Percentiles rank a stretch among this genome's conserved stretches.
These are phyloP conservation scores for Erithacus rubecula DNA, from an alignment of 2,797 vertebrate genomes.

Conservation along the genomic window DNA sequence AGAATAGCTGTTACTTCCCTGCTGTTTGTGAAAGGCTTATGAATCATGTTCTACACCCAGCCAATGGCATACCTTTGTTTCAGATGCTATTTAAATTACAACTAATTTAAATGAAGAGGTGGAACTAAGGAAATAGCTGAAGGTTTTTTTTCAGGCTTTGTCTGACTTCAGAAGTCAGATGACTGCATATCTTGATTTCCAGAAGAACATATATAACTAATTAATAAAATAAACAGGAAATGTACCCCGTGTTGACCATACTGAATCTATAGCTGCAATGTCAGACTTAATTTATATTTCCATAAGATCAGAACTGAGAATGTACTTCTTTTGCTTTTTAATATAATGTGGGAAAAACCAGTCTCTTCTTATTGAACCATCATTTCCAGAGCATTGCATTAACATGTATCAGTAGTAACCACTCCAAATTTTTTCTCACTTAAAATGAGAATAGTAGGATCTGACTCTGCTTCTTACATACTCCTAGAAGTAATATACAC, in stretches of 20 bases:
- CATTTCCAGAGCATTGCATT: not conserved
- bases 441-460: not conserved
- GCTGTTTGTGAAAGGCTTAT: conserved; percentile 69
- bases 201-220: not conserved
- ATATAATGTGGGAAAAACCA: not conserved
- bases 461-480: not conserved
- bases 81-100: conserved; percentile 60
- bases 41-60: conserved; percentile 62
- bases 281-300: not conserved
- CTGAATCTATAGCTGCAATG: not conserved
- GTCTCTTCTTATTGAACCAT: not conserved
- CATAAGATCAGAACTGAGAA: not conserved
- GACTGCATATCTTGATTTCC: not conserved
- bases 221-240: not conserved
- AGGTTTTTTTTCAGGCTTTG: not conserved
- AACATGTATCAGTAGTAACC: not conserved
- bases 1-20: conserved; percentile 66
- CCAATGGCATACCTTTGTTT: conserved; percentile 63
- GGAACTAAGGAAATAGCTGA: not conserved
- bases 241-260: accelerated
- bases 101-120: conserved; percentile 10
- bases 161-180: not conserved
- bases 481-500: not conserved
- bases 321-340: not conserved
- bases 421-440: not conserved